A percentile compares a stretch with the other conserved stretches of the same genome.
Evolutionary conservation across 1,140 invertebrate genomes (phyloP).

Genomic region (Steinernema khuongi): DNA sequence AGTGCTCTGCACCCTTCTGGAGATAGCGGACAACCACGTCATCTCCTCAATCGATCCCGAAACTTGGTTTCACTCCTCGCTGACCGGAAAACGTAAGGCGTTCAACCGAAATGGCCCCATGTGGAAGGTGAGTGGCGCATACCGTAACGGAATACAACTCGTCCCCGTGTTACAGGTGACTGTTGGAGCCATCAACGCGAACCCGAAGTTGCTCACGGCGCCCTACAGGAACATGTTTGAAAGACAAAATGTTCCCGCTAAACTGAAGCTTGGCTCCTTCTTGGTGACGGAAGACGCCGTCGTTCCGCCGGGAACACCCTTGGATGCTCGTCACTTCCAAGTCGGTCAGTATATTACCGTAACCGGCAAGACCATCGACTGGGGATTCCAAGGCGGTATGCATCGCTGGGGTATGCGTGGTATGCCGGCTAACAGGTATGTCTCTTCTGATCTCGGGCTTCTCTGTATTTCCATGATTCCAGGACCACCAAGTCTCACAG

Average conservation of each 20-base stretch:
- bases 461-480: conserved; percentile 64
- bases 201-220: conserved; percentile 69
- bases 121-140: conserved; percentile 45
- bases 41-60: conserved; percentile 47
- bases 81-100: conserved; percentile 53
- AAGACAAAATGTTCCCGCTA: conserved; percentile 80
- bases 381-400: conserved; percentile 97
- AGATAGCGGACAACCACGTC: conserved; percentile 52
- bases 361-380: conserved; percentile 81
- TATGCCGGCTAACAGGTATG: conserved; percentile 67
- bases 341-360: conserved; percentile 86
- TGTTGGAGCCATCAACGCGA: conserved; percentile 47
- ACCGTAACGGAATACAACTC: neutral
- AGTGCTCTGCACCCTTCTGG: conserved; percentile 51
- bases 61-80: conserved; percentile 42
- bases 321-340: conserved; percentile 79
- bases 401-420: conserved; percentile 92
- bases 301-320: conserved; percentile 77
- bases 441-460: neutral
- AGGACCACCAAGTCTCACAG: conserved; percentile 91
- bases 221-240: conserved; percentile 81
- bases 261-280: conserved; percentile 76
- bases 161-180: conserved; percentile 48
- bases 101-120: conserved; percentile 47
- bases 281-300: conserved; percentile 76